These are phyloP conservation scores for Varecia variegata DNA, from an alignment of 2,797 vertebrate genomes.

Conservation along the genomic window DNA sequence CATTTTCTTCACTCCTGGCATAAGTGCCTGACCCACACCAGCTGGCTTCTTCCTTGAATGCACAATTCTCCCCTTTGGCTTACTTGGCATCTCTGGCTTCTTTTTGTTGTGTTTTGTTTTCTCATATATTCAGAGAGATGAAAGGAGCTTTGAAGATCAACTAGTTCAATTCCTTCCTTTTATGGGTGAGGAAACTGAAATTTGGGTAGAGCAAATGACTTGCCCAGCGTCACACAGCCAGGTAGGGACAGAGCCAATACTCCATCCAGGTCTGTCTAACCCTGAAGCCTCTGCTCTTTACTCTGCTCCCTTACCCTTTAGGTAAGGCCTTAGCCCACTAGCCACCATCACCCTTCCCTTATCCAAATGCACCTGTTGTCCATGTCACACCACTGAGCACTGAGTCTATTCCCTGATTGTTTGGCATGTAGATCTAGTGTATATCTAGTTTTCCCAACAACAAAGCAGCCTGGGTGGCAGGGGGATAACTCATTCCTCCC, in stretches of 20 bases:
- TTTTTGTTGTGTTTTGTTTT: slow-evolving; percentile 36
- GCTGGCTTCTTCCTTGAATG: slow-evolving; percentile 33
- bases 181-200: slow-evolving; percentile 21
- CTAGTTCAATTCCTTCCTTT: slow-evolving; percentile 32
- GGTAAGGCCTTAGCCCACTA: neutral
- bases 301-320: neutral
- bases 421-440: neutral
- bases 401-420: neutral
- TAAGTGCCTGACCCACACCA: neutral
- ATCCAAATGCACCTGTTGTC: neutral
- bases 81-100: slow-evolving; percentile 48
- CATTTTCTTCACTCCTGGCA: slow-evolving; percentile 4
- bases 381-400: neutral
- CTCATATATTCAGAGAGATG: slow-evolving; percentile 50
- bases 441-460: neutral
- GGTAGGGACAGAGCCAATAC: neutral
- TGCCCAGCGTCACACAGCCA: slow-evolving; percentile 16
- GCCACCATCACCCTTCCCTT: neutral
- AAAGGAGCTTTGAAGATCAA: slow-evolving; percentile 33
- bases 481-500: neutral
- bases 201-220: slow-evolving; percentile 45
- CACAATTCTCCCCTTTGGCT: slow-evolving; percentile 47
- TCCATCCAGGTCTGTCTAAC: neutral
- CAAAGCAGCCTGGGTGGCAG: neutral
- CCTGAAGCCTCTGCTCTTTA: neutral